Percentiles rank a stretch among this genome's conserved stretches.
phyloP scores from a whole-genome alignment of 2,888 invertebrate genomes.

The Oligia strigilis region DNA sequence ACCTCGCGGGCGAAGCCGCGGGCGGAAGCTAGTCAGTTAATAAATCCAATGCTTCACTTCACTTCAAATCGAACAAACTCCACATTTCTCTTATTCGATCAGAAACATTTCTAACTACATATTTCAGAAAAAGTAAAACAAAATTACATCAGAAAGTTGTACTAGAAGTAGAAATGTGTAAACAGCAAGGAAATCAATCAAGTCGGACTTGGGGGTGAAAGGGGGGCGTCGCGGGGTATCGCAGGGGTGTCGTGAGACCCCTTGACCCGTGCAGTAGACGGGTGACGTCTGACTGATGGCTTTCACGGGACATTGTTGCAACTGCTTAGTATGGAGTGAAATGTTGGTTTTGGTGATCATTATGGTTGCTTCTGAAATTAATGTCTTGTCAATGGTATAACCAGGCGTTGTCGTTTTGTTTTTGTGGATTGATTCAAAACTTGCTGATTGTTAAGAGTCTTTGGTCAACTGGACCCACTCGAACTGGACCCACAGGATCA shows the following conservation, averaged over 20 bases:
- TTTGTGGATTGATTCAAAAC: neutral
- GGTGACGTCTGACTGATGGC: constrained; percentile 84
- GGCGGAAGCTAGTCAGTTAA: neutral
- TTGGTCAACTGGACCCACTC: too few relatives aligned
- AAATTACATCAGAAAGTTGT: constrained; percentile 63
- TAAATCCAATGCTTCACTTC: constrained; percentile 6
- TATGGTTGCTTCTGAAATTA: neutral
- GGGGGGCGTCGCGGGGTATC: constrained; percentile 39
- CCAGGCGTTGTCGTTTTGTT: neutral
- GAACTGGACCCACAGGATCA: too few relatives aligned
- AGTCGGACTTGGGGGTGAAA: constrained; percentile 72
- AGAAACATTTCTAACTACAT: constrained; percentile 45
- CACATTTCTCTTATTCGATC: constrained; percentile 38
- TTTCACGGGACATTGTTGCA: constrained; percentile 69
- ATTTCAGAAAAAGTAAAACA: constrained; percentile 55
- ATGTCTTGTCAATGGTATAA: too few relatives aligned
- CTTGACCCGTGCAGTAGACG: constrained; percentile 83
- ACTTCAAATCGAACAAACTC: constrained; percentile 13
- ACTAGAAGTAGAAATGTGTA: constrained; percentile 67
- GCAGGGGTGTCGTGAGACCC: constrained; percentile 68
- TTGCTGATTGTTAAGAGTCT: neutral
- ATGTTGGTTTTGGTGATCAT: constrained; percentile 8
- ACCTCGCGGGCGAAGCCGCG: too few relatives aligned
- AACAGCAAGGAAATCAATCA: constrained; percentile 86
- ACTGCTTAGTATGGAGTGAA: constrained; percentile 41